Evolutionary conservation across 2,888 invertebrate species (phyloP), one percentile per base, ranked within the genome.

Genomic region (Aleiodes testaceus): DNA sequence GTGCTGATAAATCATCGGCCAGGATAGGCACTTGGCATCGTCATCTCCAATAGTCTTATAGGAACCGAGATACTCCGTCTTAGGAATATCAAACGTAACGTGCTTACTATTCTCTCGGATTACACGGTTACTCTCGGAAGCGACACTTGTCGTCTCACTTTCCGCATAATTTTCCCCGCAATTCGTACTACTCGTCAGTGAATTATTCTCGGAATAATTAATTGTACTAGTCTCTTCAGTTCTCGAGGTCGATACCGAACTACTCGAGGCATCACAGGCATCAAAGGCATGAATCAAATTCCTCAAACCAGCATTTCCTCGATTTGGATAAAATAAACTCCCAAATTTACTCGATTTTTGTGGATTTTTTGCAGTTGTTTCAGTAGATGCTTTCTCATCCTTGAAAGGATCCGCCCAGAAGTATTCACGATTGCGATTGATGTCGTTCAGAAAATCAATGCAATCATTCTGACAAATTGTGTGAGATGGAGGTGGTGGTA

Each of bases 401-500:
- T 53, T 66, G 1, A 78, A 75, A 16, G 78, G 79, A 73, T 79
- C 76, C 11, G 86, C 87, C 82, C 87, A 89, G 78, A 91, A 91
- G 1, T 88, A 86, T 16, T 89, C 88, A 14, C 90, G 86, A 71
- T 90, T 89, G 11, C 89, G 85, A 75, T 91, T 90, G 81, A 91
- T 91, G 72, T 88, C 89, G 18, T 89, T 88, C 16, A 94, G 89
- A 86, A 93, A 92, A 81, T 92, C 92, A 26, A 89, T 88, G 18
- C 92, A 91, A 81, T 93, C 92, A 68, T 91, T 89, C 78, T 92
- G 92, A 22, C 92, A 88, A 45, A 90, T 91, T 12, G 94, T 94
- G 11, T 93, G 89, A 22, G 93, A 93, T 0, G 94, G 94, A 9
- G 94, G 95, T 20, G 95, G 94, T 7, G 92, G 89, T 0, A 95